Conservation (phyloP, 1,140 invertebrate genomes). For the Rhynchophorus ferrugineus region DNA sequence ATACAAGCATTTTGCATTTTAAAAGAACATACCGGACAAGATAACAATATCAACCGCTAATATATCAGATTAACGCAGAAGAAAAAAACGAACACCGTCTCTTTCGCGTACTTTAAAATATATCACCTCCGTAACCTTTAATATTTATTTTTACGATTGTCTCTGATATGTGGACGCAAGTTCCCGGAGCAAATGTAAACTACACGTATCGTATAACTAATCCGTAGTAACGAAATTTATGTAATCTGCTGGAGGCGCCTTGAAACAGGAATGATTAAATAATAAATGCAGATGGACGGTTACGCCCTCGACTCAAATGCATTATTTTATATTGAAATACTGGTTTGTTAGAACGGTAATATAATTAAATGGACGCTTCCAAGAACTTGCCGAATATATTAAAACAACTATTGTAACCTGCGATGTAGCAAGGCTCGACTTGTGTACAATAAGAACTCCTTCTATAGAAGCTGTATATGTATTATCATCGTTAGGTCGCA, state of each 20-base stretch:
- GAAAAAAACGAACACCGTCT: too few species aligned
- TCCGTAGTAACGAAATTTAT: conserved; percentile 13
- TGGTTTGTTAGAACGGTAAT: conserved; percentile 12
- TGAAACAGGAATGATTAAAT: conserved; percentile 20
- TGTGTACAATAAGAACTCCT: too few species aligned
- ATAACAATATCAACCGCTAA: too few species aligned
- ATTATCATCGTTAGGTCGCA: too few species aligned
- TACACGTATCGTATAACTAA: conserved; percentile 1
- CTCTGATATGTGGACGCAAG: too few species aligned
- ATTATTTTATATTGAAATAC: conserved; percentile 22
- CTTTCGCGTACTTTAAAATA: too few species aligned
- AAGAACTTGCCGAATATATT: conserved; percentile 10
- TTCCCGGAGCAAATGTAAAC: background rate
- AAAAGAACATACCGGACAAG: too few species aligned
- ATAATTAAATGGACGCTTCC: conserved; percentile 17
- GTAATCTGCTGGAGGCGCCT: conserved; percentile 4
- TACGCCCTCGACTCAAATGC: conserved; percentile 19
- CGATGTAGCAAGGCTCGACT: conserved; percentile 8
- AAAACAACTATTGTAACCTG: conserved; percentile 8
- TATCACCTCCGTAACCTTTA: too few species aligned
- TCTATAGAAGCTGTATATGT: too few species aligned
- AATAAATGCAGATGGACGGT: conserved; percentile 21
- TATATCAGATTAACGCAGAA: too few species aligned
- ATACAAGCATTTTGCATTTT: too few species aligned
- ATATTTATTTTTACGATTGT: too few species aligned